phyloP scores from a whole-genome alignment of 2,888 invertebrate genomes.

The Folsomia manolachei region DNA sequence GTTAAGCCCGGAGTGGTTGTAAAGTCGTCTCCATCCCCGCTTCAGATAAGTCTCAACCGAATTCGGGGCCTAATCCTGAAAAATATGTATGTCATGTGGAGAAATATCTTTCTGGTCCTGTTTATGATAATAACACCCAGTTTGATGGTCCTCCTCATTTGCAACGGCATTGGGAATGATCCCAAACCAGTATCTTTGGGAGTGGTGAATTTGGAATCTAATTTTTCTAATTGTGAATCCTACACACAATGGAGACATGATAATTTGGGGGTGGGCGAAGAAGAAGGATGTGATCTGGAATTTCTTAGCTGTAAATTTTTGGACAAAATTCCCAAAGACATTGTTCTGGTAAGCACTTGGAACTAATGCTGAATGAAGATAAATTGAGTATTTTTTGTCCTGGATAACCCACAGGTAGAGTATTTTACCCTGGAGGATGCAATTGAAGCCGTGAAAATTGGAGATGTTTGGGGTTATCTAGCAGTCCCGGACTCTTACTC shows the following conservation, averaged over 20 bases:
- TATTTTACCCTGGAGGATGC: slow-evolving; percentile 32
- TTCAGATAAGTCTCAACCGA: slow-evolving; percentile 15
- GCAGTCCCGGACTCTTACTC: slow-evolving; percentile 32
- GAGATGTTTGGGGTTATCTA: slow-evolving; percentile 38
- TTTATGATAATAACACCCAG: slow-evolving; percentile 37
- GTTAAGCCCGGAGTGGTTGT: neutral
- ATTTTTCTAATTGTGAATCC: neutral
- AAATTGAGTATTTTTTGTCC: neutral
- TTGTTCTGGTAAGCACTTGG: slow-evolving; percentile 6
- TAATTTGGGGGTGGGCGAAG: neutral
- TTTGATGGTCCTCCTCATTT: slow-evolving; percentile 32
- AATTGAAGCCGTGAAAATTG: slow-evolving; percentile 21
- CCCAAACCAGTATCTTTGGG: slow-evolving; percentile 36
- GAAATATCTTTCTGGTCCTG: slow-evolving; percentile 36
- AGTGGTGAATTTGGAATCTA: slow-evolving; percentile 41
- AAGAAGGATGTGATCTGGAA: slow-evolving; percentile 23
- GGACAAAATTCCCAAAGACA: slow-evolving; percentile 26
- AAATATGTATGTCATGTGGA: slow-evolving; percentile 31
- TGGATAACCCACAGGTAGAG: neutral
- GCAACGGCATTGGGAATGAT: slow-evolving; percentile 38
- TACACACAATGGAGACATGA: slow-evolving; percentile 1
- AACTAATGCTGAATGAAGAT: neutral
- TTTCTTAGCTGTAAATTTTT: slow-evolving; percentile 33
- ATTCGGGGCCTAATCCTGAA: slow-evolving; percentile 28
- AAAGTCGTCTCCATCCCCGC: neutral